These are phyloP conservation scores for Axis porcinus DNA, from an alignment of 2,113 vertebrate species.

Conservation along the genomic window DNA sequence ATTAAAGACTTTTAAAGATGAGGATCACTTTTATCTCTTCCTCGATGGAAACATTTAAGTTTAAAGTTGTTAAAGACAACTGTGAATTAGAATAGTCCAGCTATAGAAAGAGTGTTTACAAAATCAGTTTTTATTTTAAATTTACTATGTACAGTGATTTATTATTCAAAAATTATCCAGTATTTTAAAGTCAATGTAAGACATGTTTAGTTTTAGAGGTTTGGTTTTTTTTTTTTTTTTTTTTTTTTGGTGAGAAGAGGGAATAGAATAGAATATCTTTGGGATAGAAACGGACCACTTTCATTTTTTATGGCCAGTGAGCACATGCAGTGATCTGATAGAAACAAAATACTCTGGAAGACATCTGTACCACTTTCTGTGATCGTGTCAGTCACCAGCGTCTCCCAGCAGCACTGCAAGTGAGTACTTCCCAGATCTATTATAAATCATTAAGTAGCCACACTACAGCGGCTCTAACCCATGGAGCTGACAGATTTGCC, in stretches of 20 bases:
- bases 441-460: conserved; percentile 34
- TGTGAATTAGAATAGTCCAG: neutral
- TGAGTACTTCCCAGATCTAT: neutral
- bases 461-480: neutral
- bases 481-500: neutral
- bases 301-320: neutral
- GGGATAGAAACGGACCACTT: neutral
- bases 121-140: neutral
- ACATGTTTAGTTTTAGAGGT: neutral
- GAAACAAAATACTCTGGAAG: neutral
- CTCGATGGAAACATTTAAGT: neutral
- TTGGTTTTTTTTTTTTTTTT: neutral
- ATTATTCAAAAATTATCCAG: neutral
- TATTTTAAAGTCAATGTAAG: neutral
- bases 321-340: neutral
- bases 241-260: neutral
- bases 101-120: neutral
- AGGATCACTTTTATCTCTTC: neutral
- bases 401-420: conserved; percentile 34
- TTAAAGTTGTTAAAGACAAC: neutral
- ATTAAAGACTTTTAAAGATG: neutral
- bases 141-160: neutral
- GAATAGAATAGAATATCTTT: neutral
- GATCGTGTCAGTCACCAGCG: conserved; percentile 26
- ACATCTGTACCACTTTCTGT: neutral